These are phyloP conservation scores for Plusia festucae DNA, from an alignment of 2,888 invertebrate genomes.

Conservation along the genomic window DNA sequence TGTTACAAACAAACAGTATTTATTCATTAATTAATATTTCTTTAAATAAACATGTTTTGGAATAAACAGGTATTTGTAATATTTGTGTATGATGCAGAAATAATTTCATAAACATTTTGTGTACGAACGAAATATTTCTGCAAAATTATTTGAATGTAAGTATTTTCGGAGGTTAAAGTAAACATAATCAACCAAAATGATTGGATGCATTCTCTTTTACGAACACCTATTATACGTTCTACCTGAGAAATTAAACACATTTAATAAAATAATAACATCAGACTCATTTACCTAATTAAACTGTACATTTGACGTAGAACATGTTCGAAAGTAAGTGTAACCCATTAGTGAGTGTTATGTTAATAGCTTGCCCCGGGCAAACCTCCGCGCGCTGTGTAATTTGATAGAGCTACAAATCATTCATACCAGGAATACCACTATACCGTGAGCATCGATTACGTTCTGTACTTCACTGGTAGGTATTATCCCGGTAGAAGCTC, in stretches of 20 bases:
- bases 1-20: too few relatives aligned
- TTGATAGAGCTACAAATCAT: slow-evolving; percentile 28
- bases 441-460: slow-evolving; percentile 13
- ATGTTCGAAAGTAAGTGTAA: slow-evolving; percentile 18
- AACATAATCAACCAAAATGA: not conserved
- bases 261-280: slow-evolving; percentile 9
- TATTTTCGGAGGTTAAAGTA: too few relatives aligned
- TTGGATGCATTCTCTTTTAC: not conserved
- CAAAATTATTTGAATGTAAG: too few relatives aligned
- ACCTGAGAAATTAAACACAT: not conserved
- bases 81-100: too few relatives aligned
- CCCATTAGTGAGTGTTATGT: slow-evolving; percentile 24
- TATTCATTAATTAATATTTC: too few relatives aligned
- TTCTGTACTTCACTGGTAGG: not conserved
- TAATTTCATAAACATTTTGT: too few relatives aligned
- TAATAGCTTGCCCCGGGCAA: slow-evolving; percentile 28
- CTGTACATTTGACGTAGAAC: slow-evolving; percentile 13
- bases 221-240: not conserved
- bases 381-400: slow-evolving; percentile 19
- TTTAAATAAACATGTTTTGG: too few relatives aligned
- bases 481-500: not conserved
- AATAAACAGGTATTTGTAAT: too few relatives aligned
- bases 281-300: slow-evolving; percentile 23
- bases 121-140: too few relatives aligned
- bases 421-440: slow-evolving; percentile 7